These are phyloP conservation scores for Eurypyga helias DNA, from an alignment of 2,113 vertebrate genomes.

Conservation along the genomic window DNA sequence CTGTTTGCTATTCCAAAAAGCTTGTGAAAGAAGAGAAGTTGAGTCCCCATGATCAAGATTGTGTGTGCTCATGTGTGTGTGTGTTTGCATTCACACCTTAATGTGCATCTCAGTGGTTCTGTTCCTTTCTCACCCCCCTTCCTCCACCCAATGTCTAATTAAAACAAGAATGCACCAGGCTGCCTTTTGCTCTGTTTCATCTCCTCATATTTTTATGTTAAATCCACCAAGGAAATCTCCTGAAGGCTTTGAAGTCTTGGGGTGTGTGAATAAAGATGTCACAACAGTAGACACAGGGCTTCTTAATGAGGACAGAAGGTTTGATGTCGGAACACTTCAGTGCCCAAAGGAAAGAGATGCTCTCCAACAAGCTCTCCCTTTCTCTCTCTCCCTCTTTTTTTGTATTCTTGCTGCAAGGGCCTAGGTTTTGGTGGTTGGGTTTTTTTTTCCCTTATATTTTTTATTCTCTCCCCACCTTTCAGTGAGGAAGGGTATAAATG, in stretches of 20 bases:
- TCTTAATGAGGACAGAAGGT: constrained; percentile 81
- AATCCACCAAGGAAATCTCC: constrained; percentile 80
- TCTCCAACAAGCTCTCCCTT: constrained; percentile 14
- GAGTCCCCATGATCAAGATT: not conserved
- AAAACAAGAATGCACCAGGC: constrained; percentile 59
- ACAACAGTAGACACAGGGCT: constrained; percentile 71
- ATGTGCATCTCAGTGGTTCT: not conserved
- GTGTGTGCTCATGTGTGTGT: not conserved
- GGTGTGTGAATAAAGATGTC: constrained; percentile 81
- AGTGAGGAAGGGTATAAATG: not conserved
- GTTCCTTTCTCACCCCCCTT: constrained; percentile 15
- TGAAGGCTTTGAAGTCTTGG: constrained; percentile 83
- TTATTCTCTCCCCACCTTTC: constrained; percentile 18
- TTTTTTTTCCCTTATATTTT: not conserved
- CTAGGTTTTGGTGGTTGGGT: too few species aligned
- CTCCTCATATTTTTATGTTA: constrained; percentile 75
- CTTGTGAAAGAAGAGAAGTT: not conserved
- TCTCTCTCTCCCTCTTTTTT: not conserved
- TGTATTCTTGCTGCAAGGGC: not conserved
- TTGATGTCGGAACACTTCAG: constrained; percentile 74
- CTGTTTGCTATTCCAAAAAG: constrained; percentile 27
- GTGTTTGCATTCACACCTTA: constrained; percentile 14
- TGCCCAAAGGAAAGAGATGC: constrained; percentile 70
- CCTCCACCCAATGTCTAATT: constrained; percentile 74
- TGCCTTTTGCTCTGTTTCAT: constrained; percentile 71